These are phyloP conservation scores for Matsumyia berberina DNA, from an alignment of 2,888 invertebrate genomes.

Conservation along the genomic window DNA sequence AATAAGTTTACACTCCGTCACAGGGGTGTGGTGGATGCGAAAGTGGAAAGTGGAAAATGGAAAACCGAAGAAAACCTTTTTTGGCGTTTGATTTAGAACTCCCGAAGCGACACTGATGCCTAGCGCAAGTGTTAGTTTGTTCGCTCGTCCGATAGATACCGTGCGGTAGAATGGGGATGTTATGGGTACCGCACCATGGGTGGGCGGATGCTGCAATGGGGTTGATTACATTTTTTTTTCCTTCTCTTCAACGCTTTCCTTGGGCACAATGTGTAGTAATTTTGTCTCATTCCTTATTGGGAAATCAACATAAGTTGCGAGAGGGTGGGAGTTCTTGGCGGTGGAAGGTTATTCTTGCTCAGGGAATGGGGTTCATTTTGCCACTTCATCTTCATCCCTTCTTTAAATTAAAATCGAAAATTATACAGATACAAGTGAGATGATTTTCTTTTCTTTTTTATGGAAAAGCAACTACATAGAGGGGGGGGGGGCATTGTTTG, in stretches of 20 bases:
- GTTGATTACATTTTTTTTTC: slow-evolving; percentile 59
- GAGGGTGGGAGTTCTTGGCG: slow-evolving; percentile 11
- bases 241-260: too few relatives aligned
- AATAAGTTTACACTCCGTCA: slow-evolving; percentile 33
- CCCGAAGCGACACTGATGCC: slow-evolving; percentile 56
- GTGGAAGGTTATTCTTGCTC: slow-evolving; percentile 21
- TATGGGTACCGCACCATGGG: slow-evolving; percentile 11
- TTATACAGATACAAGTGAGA: slow-evolving; percentile 50
- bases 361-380: slow-evolving; percentile 46
- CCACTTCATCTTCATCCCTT: slow-evolving; percentile 61
- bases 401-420: slow-evolving; percentile 67
- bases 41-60: too few relatives aligned
- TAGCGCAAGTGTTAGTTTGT: slow-evolving; percentile 47
- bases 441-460: too few relatives aligned
- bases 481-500: slow-evolving; percentile 15
- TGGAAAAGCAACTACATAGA: neutral
- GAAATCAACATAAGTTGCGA: slow-evolving; percentile 62
- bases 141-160: slow-evolving; percentile 37
- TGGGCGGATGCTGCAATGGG: slow-evolving; percentile 51
- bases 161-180: slow-evolving; percentile 45
- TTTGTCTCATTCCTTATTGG: slow-evolving; percentile 51
- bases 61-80: slow-evolving; percentile 17
- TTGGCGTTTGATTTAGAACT: slow-evolving; percentile 71
- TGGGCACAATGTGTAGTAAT: slow-evolving; percentile 58
- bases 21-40: slow-evolving; percentile 13